Percentiles rank a stretch among this genome's conserved stretches.
Conservation (phyloP, 1,140 invertebrate genomes). For the Drosophila bipectinata region DNA sequence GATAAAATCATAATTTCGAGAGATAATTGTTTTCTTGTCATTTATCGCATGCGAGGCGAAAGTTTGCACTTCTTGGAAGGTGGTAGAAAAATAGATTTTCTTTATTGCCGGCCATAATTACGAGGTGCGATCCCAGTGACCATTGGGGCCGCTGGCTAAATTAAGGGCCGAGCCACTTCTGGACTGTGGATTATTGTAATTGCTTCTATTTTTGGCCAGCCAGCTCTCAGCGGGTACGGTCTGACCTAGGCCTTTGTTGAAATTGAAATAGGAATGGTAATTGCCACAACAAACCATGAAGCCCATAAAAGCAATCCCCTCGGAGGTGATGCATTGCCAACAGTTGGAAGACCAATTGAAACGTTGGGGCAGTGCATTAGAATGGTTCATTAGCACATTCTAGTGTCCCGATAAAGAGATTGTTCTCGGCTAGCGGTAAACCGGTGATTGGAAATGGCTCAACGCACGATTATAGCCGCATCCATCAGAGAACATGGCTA, state of each 20-base stretch:
- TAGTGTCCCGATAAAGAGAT: slow-evolving; percentile 59
- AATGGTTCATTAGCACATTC: slow-evolving; percentile 73
- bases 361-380: slow-evolving; percentile 7
- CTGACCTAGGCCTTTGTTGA: not conserved
- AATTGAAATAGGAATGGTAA: not conserved
- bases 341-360: slow-evolving; percentile 22
- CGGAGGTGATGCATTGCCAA: slow-evolving; percentile 9
- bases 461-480: slow-evolving; percentile 43
- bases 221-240: not conserved
- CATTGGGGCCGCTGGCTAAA: slow-evolving; percentile 31
- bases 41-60: slow-evolving; percentile 58
- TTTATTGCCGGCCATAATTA: slow-evolving; percentile 48
- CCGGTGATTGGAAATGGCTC: slow-evolving; percentile 67
- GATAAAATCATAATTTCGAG: slow-evolving; percentile 55
- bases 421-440: slow-evolving; percentile 73
- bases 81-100: slow-evolving; percentile 23
- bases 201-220: slow-evolving; percentile 32
- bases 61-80: slow-evolving; percentile 46
- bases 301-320: not conserved
- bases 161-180: slow-evolving; percentile 28
- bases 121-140: slow-evolving; percentile 23
- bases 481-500: slow-evolving; percentile 20
- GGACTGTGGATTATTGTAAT: slow-evolving; percentile 33
- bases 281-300: not conserved
- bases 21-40: slow-evolving; percentile 55